Evolutionary conservation across 2,113 vertebrate genomes (phyloP).

Genomic region (Ophiodon elongatus): DNA sequence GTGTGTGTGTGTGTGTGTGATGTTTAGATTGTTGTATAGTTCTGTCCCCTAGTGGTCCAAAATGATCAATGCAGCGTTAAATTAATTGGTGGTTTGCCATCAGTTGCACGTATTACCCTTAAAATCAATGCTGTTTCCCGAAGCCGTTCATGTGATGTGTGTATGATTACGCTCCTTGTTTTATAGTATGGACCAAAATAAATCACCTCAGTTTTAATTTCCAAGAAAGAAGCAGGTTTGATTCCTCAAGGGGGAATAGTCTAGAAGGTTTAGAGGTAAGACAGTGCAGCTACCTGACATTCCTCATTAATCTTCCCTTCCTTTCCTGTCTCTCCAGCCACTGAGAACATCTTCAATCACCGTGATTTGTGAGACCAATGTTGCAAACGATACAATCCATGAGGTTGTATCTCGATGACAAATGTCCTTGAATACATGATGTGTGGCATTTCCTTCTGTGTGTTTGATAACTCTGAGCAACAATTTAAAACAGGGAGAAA

Average conservation of each 20-base stretch:
- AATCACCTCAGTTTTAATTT: constrained; percentile 17
- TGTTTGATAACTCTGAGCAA: not conserved
- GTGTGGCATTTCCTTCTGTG: not conserved
- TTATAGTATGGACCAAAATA: not conserved
- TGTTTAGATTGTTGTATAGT: not conserved
- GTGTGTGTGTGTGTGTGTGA: not conserved
- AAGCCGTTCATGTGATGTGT: not conserved
- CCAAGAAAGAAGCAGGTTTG: not conserved
- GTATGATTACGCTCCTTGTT: not conserved
- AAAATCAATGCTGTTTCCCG: not conserved
- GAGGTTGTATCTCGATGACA: constrained; percentile 23
- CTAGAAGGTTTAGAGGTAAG: constrained; percentile 15
- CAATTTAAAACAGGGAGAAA: not conserved
- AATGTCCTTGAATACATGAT: constrained; percentile 21
- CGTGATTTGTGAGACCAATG: constrained; percentile 39
- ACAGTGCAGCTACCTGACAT: constrained; percentile 6
- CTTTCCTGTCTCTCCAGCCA: constrained; percentile 4
- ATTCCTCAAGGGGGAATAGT: not conserved
- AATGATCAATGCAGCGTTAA: not conserved
- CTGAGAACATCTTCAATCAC: constrained; percentile 29
- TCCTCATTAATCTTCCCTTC: constrained; percentile 43
- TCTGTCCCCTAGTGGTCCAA: not conserved
- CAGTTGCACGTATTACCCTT: no score
- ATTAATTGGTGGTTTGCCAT: not conserved
- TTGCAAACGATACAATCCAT: constrained; percentile 15